phyloP scores from a whole-genome alignment of 35 echinoderm and acorn worm genomes.

The Heliocidaris tuberculata region DNA sequence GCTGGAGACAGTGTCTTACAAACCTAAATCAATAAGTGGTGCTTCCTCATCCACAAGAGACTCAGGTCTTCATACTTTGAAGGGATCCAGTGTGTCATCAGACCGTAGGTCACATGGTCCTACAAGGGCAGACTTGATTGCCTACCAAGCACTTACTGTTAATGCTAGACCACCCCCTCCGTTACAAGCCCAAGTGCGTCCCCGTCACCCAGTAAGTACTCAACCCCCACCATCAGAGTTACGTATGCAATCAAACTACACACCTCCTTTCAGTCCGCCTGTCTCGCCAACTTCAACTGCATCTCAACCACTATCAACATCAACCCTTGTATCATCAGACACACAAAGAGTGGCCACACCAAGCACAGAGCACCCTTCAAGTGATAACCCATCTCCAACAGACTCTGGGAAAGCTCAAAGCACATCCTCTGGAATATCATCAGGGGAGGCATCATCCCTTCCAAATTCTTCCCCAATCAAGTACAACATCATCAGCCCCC shows the following conservation, averaged over 20 bases:
- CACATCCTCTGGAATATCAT: conserved; percentile 62
- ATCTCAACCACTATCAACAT: conserved; percentile 10
- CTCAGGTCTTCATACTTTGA: conserved; percentile 34
- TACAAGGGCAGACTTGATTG: not conserved
- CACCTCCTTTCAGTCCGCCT: not conserved
- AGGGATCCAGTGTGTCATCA: conserved; percentile 38
- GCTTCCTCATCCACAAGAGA: conserved; percentile 29
- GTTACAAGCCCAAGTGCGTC: not conserved
- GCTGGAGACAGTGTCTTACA: conserved; percentile 14
- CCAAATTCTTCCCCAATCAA: conserved; percentile 35
- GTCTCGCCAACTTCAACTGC: conserved; percentile 15
- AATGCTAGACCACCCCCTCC: conserved; percentile 34
- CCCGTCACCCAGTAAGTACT: not conserved
- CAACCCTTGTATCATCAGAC: not conserved
- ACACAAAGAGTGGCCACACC: conserved; percentile 22
- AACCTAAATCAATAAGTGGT: conserved; percentile 30
- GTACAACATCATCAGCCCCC: conserved; percentile 16
- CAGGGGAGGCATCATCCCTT: conserved; percentile 36
- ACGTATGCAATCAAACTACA: not conserved
- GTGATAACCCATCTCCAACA: conserved; percentile 27
- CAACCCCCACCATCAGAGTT: conserved; percentile 25
- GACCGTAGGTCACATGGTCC: conserved; percentile 3
- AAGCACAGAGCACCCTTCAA: not conserved
- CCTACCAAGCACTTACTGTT: conserved; percentile 13
- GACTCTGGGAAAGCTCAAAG: not conserved